Evolutionary conservation across 2,888 invertebrate genomes (phyloP), one percentile per base, ranked within the genome.

Genomic region (Apamea sordens): DNA sequence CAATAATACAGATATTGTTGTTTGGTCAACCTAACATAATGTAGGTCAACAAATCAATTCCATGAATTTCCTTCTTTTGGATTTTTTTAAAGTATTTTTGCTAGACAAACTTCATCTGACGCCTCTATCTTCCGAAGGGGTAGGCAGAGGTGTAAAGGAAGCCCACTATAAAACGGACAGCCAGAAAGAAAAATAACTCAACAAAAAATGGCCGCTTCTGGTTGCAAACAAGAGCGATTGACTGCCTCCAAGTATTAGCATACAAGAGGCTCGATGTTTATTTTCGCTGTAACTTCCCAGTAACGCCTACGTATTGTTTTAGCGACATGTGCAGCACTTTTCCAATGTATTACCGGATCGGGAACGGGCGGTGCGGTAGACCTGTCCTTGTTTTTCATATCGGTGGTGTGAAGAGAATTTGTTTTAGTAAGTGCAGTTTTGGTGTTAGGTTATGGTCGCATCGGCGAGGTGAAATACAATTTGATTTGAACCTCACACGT

Each of bases 261-360:
- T 76, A 82, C 69, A 36, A 65, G 61, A 79, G 80, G 64, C 73
- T 71, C n/a, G 11, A 53, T 83, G 76, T 84, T 84, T 78, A 73
- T 75, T 78, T 78, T 84, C 61, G 44, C 21, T 72, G 72, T 69
- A 65, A 65, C 56, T 82, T 77, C 64, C 18, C 79, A 41, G 72
- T n/a, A 56, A 61, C 36, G 47, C 59, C 65, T 71, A 32, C 47
- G 67, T 78, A 74, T 56, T 77, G 65, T 76, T 75, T 75, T 18
- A 68, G 76, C 24, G 71, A 86, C 73, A 64, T 67, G 47, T 67
- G 76, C 73, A 65, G 50, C 75, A 85, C 28, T 82, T 86, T 82
- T 78, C 50, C 61, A 73, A 72, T 82, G 84, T 72, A 56, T 79
- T 50, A 59, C 56, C 6, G 61, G 13, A 77, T 65, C 24, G 59